Evolutionary conservation across 2,113 vertebrate species (phyloP), one percentile per base, ranked within the genome.

Genomic region (Ptilonorhynchus violaceus): DNA sequence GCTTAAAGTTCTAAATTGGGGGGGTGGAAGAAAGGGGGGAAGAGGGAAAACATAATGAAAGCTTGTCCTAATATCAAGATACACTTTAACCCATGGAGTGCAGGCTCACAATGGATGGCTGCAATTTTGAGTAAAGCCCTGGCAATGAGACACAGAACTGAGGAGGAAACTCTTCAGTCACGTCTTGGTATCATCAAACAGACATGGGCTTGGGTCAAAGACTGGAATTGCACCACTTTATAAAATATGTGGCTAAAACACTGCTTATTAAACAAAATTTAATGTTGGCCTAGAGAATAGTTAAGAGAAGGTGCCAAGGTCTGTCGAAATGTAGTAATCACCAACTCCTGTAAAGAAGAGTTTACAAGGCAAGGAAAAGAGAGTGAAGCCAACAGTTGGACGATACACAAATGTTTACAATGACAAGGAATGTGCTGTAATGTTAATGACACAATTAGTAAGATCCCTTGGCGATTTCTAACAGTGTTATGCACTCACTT

Each of bases 1-100:
- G 97, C 92, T 94, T 94, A 85, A 92, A 95, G 95, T 67, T 67
- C 91, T 68, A 80, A 39, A 90, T 3, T 49, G 60, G 20, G 35
- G 24, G 30, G 9, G 25, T 1, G 21, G 63, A 30, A 64, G 20
- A 47, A 79, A n/a, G 33, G 49, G 30, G 27, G 18, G 37, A 85
- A 66, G 68, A 62, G 52, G 37, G 64, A 77, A 92, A 84, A 95
- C 76, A 97, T 93, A 96, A 97, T 90, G 91, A 90, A 86, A 92
- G 93, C 93, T 95, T 97, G 94, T 97, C 96, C 90, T 96, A 72
- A 93, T 96, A 85, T 92, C 80, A 94, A 96, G 96, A 95, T 68
- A 74, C 88, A 39, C 66, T 93, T 97, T 96, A 97, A 97, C 93
- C 91, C 95, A 55, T 84, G 84, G 66, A 89, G 68, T 85, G 56